Conservation (phyloP, 2,113 vertebrate species). For the Melanotaenia duboulayi region DNA sequence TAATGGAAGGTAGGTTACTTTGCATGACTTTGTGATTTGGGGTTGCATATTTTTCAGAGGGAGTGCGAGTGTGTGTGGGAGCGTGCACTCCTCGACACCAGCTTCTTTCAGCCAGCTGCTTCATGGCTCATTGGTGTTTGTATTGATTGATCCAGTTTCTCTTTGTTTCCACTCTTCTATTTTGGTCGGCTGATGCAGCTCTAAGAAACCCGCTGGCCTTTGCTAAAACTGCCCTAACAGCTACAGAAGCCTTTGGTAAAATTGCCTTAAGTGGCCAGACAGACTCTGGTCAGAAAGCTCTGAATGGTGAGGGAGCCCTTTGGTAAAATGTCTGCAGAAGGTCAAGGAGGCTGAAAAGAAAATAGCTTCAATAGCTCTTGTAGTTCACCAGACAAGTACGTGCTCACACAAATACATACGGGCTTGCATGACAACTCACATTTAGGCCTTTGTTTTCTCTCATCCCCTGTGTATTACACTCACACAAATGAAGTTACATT, state of each 20-base stretch:
- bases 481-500: not conserved
- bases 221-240: constrained; percentile 74
- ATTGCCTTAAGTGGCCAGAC: constrained; percentile 73
- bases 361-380: constrained; percentile 54
- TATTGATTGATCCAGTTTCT: constrained; percentile 81
- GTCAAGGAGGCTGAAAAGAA: constrained; percentile 62
- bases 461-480: constrained; percentile 4
- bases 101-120: constrained; percentile 68
- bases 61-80: constrained; percentile 1
- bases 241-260: constrained; percentile 69
- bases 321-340: constrained; percentile 78
- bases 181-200: constrained; percentile 68
- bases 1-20: too few species aligned
- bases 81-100: constrained; percentile 9
- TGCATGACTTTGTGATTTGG: constrained; percentile 16
- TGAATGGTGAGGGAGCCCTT: constrained; percentile 70
- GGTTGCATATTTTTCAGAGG: not conserved
- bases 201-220: constrained; percentile 75
- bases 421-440: not conserved
- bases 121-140: constrained; percentile 79
- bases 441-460: not conserved
- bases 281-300: constrained; percentile 49
- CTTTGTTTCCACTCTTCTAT: constrained; percentile 78
- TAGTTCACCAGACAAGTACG: constrained; percentile 43
- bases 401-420: constrained; percentile 2